Base-by-base conservation (phyloP, 2,888 invertebrate genomes). In the Antheraea yamamai region DNA sequence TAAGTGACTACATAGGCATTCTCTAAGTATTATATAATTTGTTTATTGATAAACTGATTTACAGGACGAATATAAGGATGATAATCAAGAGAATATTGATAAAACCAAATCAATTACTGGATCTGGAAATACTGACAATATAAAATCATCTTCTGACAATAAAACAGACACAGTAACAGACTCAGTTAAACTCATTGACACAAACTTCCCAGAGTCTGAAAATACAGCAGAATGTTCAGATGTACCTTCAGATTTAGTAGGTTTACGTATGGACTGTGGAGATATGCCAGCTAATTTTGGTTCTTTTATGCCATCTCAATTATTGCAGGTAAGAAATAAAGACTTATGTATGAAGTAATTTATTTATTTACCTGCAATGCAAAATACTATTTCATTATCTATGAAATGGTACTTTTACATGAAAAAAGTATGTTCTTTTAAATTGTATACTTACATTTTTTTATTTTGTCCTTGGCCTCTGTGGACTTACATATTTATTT, bases 21-120 rank as follows among this genome's bases (percentile, higher is more conserved):
- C 18, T 18, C 6, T 18, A 55, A 18, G 23, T 23, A 64, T 58
- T 68, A 80, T 58, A 39, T 8, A 52, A 72, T 39, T 52, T 7
- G 35, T 35, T 61, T n/a, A 72, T 47, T 20, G 7, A 55, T 55
- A 55, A 61, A 20, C 75, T 10, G 16, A 47, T 76, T 66, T 73
- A 55, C 75, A 96, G 95, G 96, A 96, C 83, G 96, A 96, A 81
- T 96, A 95, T 81, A 95, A 95, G 83, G 96, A 96, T 86, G 91
- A 95, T 55, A 85, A 84, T 61, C 81, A 84, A 52, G 83, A 85
- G 3, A 85, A 91, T 20, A 80, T 55, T 74, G 89, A 88, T 81
- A 90, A 91, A 77, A 79, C 80, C n/a, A 85, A 83, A 77, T 82
- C 83, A 75, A 78, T 83, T 77, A 75, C 79, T 79, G 77, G 82